Evolutionary conservation across 2,113 vertebrate genomes (phyloP).

Genomic region (Micromys minutus): DNA sequence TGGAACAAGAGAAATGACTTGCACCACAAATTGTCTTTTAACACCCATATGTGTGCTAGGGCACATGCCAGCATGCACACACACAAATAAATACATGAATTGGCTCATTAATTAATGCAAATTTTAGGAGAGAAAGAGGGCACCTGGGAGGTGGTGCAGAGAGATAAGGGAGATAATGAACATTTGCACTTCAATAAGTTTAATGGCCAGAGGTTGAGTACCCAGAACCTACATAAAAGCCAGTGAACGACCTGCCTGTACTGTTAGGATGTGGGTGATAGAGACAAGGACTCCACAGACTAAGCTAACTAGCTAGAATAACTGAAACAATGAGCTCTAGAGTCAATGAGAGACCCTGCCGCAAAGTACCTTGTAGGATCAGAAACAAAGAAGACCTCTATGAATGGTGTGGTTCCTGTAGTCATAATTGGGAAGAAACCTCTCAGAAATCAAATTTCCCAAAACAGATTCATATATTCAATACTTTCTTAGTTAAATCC

Average conservation of each 20-base stretch:
- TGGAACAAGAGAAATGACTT: not conserved
- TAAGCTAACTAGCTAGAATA: not conserved
- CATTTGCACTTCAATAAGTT: not conserved
- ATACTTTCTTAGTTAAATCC: not conserved
- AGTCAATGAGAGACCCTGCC: not conserved
- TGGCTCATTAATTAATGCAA: no score
- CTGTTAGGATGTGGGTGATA: no score
- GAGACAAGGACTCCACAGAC: not conserved
- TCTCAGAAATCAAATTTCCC: not conserved
- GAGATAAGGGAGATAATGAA: no score
- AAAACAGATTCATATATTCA: not conserved
- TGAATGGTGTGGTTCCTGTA: not conserved
- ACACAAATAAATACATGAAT: not conserved
- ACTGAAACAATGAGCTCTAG: not conserved
- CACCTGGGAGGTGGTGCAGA: not conserved
- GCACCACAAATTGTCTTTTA: not conserved
- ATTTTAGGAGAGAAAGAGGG: not conserved
- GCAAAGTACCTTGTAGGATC: not conserved
- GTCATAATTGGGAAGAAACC: not conserved
- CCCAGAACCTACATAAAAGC: not conserved
- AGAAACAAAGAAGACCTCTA: not conserved
- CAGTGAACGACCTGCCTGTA: not conserved
- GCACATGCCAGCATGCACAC: not conserved
- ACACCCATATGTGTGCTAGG: not conserved
- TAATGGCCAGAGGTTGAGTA: not conserved